Evolutionary conservation across 2,113 vertebrate species (phyloP).

Genomic region (Carlito syrichta): DNA sequence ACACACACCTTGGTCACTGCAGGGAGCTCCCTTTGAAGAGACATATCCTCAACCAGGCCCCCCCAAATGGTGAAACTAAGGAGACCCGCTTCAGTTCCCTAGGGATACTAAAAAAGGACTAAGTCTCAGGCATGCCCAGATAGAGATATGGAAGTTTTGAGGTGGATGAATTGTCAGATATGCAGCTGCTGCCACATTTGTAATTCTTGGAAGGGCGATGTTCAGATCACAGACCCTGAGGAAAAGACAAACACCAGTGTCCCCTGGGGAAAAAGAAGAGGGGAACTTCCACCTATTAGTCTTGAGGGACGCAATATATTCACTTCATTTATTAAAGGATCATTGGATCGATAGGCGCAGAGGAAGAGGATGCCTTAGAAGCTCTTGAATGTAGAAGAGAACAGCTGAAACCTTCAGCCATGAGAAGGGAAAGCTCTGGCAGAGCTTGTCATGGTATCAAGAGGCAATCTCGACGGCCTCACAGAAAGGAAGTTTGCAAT

Average conservation of each 20-base stretch:
- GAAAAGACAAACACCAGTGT: rapidly evolving
- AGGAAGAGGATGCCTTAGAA: background rate
- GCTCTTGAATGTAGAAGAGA: no score
- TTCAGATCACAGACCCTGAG: rapidly evolving
- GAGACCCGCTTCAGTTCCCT: rapidly evolving
- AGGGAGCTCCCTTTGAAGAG: background rate
- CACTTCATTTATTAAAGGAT: background rate
- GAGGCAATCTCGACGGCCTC: rapidly evolving
- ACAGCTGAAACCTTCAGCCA: background rate
- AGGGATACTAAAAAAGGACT: background rate
- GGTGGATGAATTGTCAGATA: rapidly evolving
- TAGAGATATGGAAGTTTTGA: background rate
- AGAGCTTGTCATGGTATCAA: background rate
- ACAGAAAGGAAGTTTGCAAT: background rate
- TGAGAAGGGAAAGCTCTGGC: rapidly evolving
- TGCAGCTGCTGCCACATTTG: rapidly evolving
- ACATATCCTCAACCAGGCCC: rapidly evolving
- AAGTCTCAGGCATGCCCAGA: no score
- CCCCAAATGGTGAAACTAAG: background rate
- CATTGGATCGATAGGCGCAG: no score
- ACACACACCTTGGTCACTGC: rapidly evolving
- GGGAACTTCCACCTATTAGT: background rate
- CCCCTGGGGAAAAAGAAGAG: no score
- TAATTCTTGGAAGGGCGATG: background rate
- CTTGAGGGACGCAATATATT: rapidly evolving